These are phyloP conservation scores for Heteromormyrus szaboi DNA, from an alignment of 2,797 vertebrate species.

Conservation along the genomic window DNA sequence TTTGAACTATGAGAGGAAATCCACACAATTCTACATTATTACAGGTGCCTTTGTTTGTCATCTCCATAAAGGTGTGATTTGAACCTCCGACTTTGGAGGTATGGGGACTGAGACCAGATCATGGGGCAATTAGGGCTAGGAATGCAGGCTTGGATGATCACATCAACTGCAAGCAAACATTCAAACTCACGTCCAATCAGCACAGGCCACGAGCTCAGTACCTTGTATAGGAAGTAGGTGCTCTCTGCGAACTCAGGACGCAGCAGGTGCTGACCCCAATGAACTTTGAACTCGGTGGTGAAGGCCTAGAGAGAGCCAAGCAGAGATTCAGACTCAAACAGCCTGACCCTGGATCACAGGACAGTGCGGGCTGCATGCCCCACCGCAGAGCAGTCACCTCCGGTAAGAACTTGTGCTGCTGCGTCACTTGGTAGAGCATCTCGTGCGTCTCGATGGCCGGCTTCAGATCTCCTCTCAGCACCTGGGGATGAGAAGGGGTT, in stretches of 20 bases:
- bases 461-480: conserved; percentile 72
- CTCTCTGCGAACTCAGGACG: conserved; percentile 78
- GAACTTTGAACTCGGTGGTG: conserved; percentile 73
- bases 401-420: conserved; percentile 75
- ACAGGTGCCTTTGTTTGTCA: background rate
- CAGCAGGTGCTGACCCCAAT: conserved; percentile 74
- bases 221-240: conserved; percentile 79
- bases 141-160: background rate
- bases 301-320: conserved; percentile 57
- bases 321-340: background rate
- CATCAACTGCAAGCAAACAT: background rate
- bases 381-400: conserved; percentile 52
- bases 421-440: conserved; percentile 78
- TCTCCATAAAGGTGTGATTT: background rate
- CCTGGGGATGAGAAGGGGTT: conserved; percentile 42
- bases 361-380: background rate
- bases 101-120: background rate
- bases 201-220: conserved; percentile 26
- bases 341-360: background rate
- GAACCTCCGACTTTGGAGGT: background rate
- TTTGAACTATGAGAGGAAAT: background rate
- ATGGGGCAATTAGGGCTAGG: background rate
- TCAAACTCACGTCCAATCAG: background rate
- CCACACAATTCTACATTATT: background rate
- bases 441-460: conserved; percentile 77